phyloP scores from a whole-genome alignment of 2,113 vertebrate species.

The Colinus virginianus region DNA sequence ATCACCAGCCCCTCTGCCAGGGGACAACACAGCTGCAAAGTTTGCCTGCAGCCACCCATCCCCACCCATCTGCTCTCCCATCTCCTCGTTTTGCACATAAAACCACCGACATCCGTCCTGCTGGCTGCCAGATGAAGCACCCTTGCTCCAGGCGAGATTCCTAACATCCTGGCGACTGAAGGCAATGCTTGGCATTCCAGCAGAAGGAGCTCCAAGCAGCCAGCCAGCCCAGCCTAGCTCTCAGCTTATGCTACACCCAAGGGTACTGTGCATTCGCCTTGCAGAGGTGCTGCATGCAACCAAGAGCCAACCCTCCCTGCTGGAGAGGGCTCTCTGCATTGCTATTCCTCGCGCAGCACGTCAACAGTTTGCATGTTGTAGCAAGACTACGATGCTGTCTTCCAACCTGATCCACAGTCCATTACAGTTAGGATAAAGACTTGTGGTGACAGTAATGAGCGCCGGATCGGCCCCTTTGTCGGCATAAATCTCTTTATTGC shows the following conservation, averaged over 20 bases:
- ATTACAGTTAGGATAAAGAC: constrained; percentile 30
- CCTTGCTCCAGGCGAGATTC: neutral
- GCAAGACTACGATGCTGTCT: neutral
- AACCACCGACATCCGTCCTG: neutral
- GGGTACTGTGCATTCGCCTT: neutral
- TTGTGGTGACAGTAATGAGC: constrained; percentile 9
- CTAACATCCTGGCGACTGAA: constrained; percentile 5
- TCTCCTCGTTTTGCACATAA: neutral
- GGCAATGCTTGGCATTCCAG: neutral
- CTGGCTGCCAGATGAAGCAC: neutral
- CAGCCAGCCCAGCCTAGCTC: neutral
- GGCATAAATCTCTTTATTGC: neutral
- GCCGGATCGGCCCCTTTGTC: constrained; percentile 16
- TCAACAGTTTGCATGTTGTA: neutral
- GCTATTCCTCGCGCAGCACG: neutral
- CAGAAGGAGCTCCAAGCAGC: neutral
- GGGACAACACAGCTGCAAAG: neutral
- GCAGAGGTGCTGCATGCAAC: neutral
- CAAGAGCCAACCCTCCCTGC: neutral
- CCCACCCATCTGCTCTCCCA: constrained; percentile 36
- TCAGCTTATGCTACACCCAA: neutral
- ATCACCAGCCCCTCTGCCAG: neutral
- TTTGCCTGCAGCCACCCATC: neutral
- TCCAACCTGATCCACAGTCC: constrained; percentile 8
- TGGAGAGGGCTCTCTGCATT: neutral